Evolutionary conservation across 2,888 invertebrate species (phyloP), one percentile per base, ranked within the genome.

Genomic region (Drosophila barbarae): DNA sequence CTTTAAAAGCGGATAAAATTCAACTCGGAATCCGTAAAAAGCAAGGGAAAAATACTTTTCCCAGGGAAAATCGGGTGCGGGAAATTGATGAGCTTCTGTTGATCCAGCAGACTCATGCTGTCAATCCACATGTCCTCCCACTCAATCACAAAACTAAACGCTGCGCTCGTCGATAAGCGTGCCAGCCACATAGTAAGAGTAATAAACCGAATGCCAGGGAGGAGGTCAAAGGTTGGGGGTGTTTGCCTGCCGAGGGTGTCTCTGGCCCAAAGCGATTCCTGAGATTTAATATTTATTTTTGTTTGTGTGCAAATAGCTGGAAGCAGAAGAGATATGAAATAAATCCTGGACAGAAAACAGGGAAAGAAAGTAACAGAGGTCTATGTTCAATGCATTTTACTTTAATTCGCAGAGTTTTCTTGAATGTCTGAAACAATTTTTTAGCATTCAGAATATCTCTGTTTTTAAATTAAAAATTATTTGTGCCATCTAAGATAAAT

Each of bases 301-400:
- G 84, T 85, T 86, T 84, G 86, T 77, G 86, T 81, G 83, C 86
- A 85, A 85, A 82, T 85, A 85, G 83, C 81, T 83, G 86, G 86
- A 85, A 86, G 82, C 83, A 69, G 47, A 52, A 65, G 59, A 74
- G 80, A 84, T 84, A 84, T 69, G 74, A 66, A 55, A 41, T 15
- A 38, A 32, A 34, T 44, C 32, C 38, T 15, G 34, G 44, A n/a
- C 36, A 15, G 49, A 28, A 8, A 38, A 38, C 13, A 13, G 7
- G 10, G 12, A 36, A 7, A n/a, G 38, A 32, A 49, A 46, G 44
- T 58, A 18, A 5, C 12, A 6, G 10, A 38, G 13, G 9, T 39
- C 12, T 35, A 5, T 28, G 7, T 23, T 44, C 26, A 9, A 5
- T 28, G 23, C 26, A 49, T 44, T 38, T 54, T n/a, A 28, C 59